Evolutionary conservation across 2,888 invertebrate genomes (phyloP).

Genomic region (Portevinia maculata): DNA sequence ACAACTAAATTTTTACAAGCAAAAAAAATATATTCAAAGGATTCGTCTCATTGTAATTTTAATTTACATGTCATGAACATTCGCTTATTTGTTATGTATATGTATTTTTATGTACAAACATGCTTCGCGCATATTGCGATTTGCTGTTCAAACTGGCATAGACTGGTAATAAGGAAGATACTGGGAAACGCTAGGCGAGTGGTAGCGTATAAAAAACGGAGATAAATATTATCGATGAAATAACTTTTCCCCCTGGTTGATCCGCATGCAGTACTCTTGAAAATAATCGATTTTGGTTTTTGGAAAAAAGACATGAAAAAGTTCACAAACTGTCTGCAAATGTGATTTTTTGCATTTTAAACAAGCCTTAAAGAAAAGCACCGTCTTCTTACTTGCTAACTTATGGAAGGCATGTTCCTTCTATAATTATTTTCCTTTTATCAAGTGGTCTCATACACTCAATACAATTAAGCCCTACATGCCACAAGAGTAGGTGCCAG

Average conservation of each 20-base stretch:
- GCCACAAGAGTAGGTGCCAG: constrained; percentile 39
- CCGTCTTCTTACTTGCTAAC: not conserved
- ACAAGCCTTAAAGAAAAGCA: not conserved
- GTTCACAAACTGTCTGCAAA: not conserved
- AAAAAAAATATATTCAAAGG: constrained; percentile 58
- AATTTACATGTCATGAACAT: constrained; percentile 72
- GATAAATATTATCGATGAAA: constrained; percentile 40
- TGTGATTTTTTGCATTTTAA: not conserved
- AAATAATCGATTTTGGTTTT: too few relatives aligned
- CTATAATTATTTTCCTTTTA: constrained; percentile 2
- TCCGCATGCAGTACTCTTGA: constrained; percentile 15
- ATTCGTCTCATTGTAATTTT: constrained; percentile 67
- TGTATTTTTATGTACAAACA: constrained; percentile 63
- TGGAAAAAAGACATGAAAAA: not conserved
- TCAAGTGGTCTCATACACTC: too few relatives aligned
- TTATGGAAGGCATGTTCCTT: not conserved
- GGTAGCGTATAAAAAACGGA: constrained; percentile 17
- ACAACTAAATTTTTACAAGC: not conserved
- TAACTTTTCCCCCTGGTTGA: constrained; percentile 28
- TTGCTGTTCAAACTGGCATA: not conserved
- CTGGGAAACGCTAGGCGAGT: constrained; percentile 38
- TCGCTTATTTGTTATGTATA: constrained; percentile 53
- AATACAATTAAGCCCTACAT: constrained; percentile 32
- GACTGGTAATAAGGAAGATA: constrained; percentile 1
- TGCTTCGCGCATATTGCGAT: constrained; percentile 27